Base-by-base conservation (phyloP, 2,888 invertebrate species). In the Diarsia brunnea region DNA sequence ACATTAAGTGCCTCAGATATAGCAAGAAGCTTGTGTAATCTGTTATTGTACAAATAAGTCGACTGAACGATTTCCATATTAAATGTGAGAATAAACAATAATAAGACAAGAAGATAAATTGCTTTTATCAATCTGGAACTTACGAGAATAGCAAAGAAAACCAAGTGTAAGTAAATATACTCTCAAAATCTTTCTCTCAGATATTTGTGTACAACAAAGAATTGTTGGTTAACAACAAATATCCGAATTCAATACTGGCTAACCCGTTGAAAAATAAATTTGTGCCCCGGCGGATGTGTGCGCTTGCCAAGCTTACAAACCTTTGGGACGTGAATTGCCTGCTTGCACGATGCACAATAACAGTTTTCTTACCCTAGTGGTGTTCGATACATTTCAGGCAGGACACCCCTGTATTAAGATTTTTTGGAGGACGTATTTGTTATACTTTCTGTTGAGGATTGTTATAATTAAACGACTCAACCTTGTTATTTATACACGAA, bases 261-360 rank as follows among this genome's bases (percentile, higher is more conserved):
- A 84, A 83, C 84, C 79, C 86, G 86, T 86, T 83, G 87, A 82
- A 87, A 87, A 82, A 87, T 87, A 87, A 86, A 86, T 87, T 87
- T 80, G 78, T 81, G 71, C 66, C 82, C 80, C 79, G 75, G 82
- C 85, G 84, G 83, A 82, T 78, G 82, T 83, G 82, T 86, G 86
- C 72, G 84, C 82, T 84, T 84, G 78, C 80, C 82, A 83, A 83
- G 82, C 86, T 81, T 83, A 81, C 79, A 77, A 73, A 85, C 87
- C 87, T 83, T 86, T 82, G 87, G 87, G 87, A 87, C 86, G 72
- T 81, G 87, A 87, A 87, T 81, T 81, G 87, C 86, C 84, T 86
- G 86, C 86, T 81, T 83, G 86, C 80, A 86, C 77, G 74, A 79
- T 86, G 86, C 84, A 87, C 86, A 86, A 86, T 87, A 87, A 87